Base-by-base conservation (phyloP, 1,140 invertebrate species). In the Lysiphlebus fabarum region DNA sequence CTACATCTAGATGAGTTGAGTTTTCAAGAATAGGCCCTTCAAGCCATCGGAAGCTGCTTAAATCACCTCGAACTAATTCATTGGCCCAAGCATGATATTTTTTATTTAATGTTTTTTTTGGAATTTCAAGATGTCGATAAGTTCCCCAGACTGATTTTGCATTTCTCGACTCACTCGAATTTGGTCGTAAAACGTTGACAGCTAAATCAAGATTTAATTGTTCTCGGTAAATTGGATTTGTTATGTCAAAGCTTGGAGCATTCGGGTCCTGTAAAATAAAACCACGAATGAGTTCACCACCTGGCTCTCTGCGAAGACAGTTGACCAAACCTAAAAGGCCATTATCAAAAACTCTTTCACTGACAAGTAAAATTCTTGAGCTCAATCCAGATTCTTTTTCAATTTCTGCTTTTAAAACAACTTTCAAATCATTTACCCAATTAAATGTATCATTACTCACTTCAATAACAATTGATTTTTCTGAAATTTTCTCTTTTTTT, bases 1-100 rank as follows among this genome's bases (percentile, higher is more conserved):
- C 62, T 0, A 85, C 54, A 65, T 81, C 53, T 41, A 71, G 72
- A 42, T 82, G 44, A n/a, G 64, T 60, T 1, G 6, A 34, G 1
- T 50, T 64, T 34, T 70, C 59, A n/a, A 73, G 56, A 47, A 82
- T 71, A 12, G 82, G 81, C 53, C 85, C 88, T 74, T 90, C 79
- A 1, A 95, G 77, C 95, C 95, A 98, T 11, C 76, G 83, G 2
- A 98, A 71, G 38, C 90, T 90, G 0, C 88, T 90, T 12, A 98
- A 76, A 74, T 98, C 95, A 48, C 94, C 93, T 65, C 88, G 83
- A 6, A 87, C 87, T 4, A 84, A 64, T 1, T 90, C 86, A 75
- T 95, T 92, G 0, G 90, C 86, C 71, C 85, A 94, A 0, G 86
- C 88, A 78, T 96, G 89, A 51, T 82, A 70, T 0, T 79, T 79